Evolutionary conservation across 2,797 vertebrate genomes (phyloP).

Genomic region (Pantherophis vulpinus): DNA sequence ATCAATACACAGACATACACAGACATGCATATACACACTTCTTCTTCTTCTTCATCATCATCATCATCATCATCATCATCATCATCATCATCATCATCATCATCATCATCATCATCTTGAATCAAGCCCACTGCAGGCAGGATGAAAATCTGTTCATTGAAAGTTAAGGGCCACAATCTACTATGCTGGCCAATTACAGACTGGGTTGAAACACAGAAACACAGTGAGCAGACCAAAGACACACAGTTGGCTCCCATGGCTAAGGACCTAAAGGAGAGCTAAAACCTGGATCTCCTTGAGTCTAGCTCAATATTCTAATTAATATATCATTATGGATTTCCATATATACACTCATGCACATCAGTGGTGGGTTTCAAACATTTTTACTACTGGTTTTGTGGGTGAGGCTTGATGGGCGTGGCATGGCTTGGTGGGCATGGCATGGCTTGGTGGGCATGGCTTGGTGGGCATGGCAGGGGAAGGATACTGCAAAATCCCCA

Average conservation of each 20-base stretch:
- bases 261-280: background rate
- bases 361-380: no score
- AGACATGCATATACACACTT: no score
- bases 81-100: background rate
- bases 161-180: background rate
- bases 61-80: no score
- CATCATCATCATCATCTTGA: background rate
- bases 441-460: no score
- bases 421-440: no score
- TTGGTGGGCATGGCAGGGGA: no score
- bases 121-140: background rate
- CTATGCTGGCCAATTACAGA: background rate
- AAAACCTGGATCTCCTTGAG: background rate
- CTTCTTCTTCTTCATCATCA: no score
- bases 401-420: no score
- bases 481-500: no score
- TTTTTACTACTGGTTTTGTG: no score
- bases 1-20: background rate
- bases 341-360: background rate
- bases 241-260: background rate
- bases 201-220: background rate
- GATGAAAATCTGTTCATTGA: background rate
- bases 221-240: background rate
- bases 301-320: background rate
- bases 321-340: background rate